Percentiles rank a stretch among this genome's conserved stretches.
These are phyloP conservation scores for Masnerella sp. DNA, from an alignment of 2,888 invertebrate genomes.

Conservation along the genomic window DNA sequence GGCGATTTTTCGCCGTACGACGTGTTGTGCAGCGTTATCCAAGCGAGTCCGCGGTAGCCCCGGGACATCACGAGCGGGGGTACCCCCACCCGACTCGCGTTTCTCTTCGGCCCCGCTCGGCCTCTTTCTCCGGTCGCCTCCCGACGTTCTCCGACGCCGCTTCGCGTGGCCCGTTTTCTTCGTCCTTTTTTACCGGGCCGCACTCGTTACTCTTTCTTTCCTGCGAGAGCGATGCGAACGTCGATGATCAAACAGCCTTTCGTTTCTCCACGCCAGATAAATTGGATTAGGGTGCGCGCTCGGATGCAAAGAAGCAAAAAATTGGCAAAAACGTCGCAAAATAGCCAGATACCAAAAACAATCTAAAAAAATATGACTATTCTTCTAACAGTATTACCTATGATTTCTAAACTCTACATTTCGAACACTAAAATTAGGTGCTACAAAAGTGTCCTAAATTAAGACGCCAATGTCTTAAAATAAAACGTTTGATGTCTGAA, in stretches of 20 bases:
- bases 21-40: slow-evolving; percentile 55
- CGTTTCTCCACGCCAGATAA: slow-evolving; percentile 48
- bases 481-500: too few relatives aligned
- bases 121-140: slow-evolving; percentile 39
- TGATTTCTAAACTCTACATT: too few relatives aligned
- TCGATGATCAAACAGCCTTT: slow-evolving; percentile 37
- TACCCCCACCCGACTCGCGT: slow-evolving; percentile 50
- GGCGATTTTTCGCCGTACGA: slow-evolving; percentile 31
- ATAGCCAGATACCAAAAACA: too few relatives aligned
- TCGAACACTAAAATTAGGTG: too few relatives aligned
- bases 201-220: slow-evolving; percentile 46
- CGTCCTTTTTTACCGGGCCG: slow-evolving; percentile 32
- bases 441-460: too few relatives aligned
- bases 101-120: slow-evolving; percentile 42
- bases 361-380: too few relatives aligned
- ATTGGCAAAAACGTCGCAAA: too few relatives aligned
- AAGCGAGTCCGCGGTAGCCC: slow-evolving; percentile 71
- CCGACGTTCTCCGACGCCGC: slow-evolving; percentile 19
- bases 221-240: slow-evolving; percentile 24
- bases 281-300: slow-evolving; percentile 51
- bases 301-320: slow-evolving; percentile 34
- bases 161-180: slow-evolving; percentile 40
- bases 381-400: too few relatives aligned
- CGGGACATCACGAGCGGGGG: slow-evolving; percentile 75
- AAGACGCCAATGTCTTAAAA: too few relatives aligned